phyloP scores from a whole-genome alignment of 2,797 vertebrate genomes.

The Melanotaenia trifasciata region DNA sequence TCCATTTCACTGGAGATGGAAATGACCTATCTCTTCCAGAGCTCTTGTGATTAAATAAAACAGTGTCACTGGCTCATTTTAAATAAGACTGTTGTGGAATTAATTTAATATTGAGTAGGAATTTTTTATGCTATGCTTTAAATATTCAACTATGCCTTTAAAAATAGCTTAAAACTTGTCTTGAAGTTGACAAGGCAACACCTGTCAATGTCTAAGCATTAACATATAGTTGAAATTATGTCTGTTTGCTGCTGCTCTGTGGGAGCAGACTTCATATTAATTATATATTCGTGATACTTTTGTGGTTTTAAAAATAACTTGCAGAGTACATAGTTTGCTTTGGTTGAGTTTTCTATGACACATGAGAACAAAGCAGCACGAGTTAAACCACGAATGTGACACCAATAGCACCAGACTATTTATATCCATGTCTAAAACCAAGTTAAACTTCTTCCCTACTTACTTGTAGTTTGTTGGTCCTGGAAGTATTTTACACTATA shows the following conservation, averaged over 20 bases:
- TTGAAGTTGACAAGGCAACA: neutral
- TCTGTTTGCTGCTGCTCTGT: neutral
- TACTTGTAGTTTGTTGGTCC: neutral
- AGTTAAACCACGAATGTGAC: neutral
- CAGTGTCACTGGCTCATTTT: neutral
- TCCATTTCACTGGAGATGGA: neutral
- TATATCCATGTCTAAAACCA: neutral
- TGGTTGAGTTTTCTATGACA: neutral
- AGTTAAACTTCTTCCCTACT: neutral
- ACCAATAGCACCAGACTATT: neutral
- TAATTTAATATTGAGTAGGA: neutral
- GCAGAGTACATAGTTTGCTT: neutral
- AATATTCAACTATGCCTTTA: neutral
- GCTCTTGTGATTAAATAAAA: neutral
- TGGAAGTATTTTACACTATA: neutral
- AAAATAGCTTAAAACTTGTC: neutral
- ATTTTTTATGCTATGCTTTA: neutral
- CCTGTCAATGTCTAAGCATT: neutral
- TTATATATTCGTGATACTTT: neutral
- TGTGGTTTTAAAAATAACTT: neutral
- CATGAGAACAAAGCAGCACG: neutral
- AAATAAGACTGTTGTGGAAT: neutral
- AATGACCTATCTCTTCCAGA: neutral
- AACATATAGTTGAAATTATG: neutral
- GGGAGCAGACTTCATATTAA: neutral